phyloP scores from a whole-genome alignment of 2,797 vertebrate genomes.

The Ambastaia sidthimunki region DNA sequence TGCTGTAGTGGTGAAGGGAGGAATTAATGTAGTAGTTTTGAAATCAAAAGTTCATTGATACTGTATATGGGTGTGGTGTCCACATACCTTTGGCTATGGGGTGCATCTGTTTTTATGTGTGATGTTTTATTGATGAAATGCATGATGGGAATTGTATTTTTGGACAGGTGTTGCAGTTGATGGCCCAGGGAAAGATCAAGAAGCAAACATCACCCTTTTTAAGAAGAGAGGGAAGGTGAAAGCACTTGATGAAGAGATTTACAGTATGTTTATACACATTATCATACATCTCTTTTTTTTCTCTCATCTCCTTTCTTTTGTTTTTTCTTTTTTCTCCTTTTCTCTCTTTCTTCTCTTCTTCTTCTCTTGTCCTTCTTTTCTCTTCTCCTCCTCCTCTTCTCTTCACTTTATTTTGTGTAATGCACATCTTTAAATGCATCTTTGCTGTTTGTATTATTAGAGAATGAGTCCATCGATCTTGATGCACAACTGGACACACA shows the following conservation, averaged over 20 bases:
- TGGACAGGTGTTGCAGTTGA: conserved; percentile 90
- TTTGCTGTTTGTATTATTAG: conserved; percentile 67
- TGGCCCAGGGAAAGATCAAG: conserved; percentile 79
- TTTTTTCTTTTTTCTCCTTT: too few relatives aligned
- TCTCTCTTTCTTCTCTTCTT: neutral
- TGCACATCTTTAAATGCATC: neutral
- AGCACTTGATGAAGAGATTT: conserved; percentile 89
- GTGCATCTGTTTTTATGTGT: neutral
- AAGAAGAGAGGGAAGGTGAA: conserved; percentile 96
- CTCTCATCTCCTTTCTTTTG: too few relatives aligned
- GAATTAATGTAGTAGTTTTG: neutral
- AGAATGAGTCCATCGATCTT: conserved; percentile 87
- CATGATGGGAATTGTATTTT: neutral
- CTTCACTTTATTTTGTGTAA: neutral
- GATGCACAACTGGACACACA: conserved; percentile 87
- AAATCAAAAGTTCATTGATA: neutral
- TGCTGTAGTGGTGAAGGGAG: neutral
- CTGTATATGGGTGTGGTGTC: neutral
- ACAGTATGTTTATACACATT: conserved; percentile 80
- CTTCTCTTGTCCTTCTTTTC: fast-evolving
- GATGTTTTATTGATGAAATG: neutral
- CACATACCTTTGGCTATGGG: neutral
- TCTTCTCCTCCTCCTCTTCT: neutral
- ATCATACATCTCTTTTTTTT: neutral
- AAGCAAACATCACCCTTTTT: conserved; percentile 83